These are phyloP conservation scores for Egretta garzetta DNA, from an alignment of 2,113 vertebrate species.

Conservation along the genomic window DNA sequence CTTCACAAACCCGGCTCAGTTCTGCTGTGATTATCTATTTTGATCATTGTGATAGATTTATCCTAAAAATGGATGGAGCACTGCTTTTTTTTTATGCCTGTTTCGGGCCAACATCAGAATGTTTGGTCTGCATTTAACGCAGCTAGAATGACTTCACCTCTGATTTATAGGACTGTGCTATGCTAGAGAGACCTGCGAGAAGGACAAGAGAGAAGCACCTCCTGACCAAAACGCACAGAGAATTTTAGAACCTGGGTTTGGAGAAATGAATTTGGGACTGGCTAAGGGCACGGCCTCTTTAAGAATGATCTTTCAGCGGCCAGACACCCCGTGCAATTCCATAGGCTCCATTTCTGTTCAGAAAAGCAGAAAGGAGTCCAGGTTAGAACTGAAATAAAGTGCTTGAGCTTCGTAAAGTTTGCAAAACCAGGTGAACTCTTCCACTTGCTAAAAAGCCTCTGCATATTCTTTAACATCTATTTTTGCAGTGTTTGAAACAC, in stretches of 20 bases:
- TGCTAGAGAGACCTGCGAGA: background rate
- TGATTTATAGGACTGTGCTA: background rate
- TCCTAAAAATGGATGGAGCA: background rate
- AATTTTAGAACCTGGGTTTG: background rate
- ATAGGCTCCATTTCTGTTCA: background rate
- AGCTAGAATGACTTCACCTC: background rate
- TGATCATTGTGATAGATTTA: background rate
- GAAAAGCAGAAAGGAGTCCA: background rate
- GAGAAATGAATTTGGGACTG: background rate
- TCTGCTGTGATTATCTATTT: background rate
- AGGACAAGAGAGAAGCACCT: background rate
- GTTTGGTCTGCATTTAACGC: background rate
- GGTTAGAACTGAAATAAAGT: background rate
- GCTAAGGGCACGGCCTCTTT: background rate
- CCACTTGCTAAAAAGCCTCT: background rate
- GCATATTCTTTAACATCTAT: background rate
- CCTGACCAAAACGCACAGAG: background rate
- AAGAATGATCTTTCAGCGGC: background rate
- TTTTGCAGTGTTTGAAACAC: background rate
- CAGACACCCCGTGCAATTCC: background rate
- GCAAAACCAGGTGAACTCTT: background rate
- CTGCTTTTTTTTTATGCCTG: background rate
- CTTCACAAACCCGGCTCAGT: background rate
- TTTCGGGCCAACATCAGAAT: background rate
- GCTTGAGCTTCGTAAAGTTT: background rate